Evolutionary conservation across 2,797 vertebrate species (phyloP).

Genomic region (Diplodus puntazzo): DNA sequence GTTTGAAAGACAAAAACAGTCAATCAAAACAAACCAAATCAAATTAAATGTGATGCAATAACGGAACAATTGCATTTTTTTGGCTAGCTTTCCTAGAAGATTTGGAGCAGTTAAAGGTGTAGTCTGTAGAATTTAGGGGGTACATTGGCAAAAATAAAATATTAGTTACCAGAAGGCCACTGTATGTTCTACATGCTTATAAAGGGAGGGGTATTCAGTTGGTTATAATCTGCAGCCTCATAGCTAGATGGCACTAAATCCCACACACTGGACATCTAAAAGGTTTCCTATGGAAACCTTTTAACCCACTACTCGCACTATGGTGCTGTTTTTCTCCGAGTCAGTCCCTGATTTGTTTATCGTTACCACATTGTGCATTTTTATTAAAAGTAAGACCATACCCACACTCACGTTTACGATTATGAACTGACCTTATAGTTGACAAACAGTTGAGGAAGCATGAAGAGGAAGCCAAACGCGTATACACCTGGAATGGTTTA

Average conservation of each 20-base stretch:
- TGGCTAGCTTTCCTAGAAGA: not conserved
- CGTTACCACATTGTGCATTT: not conserved
- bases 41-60: not conserved
- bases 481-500: conserved; percentile 90
- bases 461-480: conserved; percentile 98
- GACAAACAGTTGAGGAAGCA: conserved; percentile 99
- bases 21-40: not conserved
- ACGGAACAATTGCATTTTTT: not conserved
- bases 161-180: no score
- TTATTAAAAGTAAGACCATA: not conserved
- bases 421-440: conserved; percentile 93
- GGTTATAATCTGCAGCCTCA: no score
- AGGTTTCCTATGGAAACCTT: not conserved
- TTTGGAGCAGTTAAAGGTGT: not conserved
- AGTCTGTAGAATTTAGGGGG: no score
- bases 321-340: not conserved
- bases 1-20: not conserved
- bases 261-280: no score
- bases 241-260: no score
- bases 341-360: not conserved
- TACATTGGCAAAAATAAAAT: no score
- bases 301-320: not conserved
- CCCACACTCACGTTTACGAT: not conserved
- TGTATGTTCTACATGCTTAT: no score
- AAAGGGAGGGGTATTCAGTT: no score